Conservation (phyloP, 2,888 invertebrate genomes). For the Agonum fuliginosum region DNA sequence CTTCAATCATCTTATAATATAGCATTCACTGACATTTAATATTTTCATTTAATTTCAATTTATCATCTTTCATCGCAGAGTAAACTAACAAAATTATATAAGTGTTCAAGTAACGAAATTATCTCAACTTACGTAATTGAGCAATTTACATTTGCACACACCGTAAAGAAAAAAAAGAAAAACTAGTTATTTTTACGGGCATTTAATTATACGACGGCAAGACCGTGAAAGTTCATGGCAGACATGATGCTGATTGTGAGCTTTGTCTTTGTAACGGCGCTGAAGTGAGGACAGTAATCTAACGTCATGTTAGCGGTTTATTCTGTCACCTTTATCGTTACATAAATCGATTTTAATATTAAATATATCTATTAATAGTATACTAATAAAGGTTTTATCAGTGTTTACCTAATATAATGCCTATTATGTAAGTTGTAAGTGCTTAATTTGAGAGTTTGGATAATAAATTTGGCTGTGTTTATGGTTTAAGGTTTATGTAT, state of each 20-base stretch:
- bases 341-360: neutral
- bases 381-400: no score
- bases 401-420: no score
- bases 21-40: no score
- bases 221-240: conserved; percentile 28
- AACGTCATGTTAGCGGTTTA: neutral
- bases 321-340: neutral
- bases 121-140: conserved; percentile 24
- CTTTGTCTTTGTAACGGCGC: neutral
- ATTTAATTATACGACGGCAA: conserved; percentile 21
- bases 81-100: neutral
- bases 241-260: neutral
- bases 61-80: neutral
- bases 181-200: conserved; percentile 34
- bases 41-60: neutral
- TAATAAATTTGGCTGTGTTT: no score
- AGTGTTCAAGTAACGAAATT: neutral
- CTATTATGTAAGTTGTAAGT: no score
- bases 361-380: no score
- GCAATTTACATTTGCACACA: conserved; percentile 25
- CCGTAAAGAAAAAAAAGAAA: conserved; percentile 15
- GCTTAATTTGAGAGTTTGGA: no score
- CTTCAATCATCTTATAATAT: no score
- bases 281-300: neutral
- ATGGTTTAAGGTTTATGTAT: no score